Base-by-base conservation (phyloP, 2,888 invertebrate species). In the Bedellia somnulentella region DNA sequence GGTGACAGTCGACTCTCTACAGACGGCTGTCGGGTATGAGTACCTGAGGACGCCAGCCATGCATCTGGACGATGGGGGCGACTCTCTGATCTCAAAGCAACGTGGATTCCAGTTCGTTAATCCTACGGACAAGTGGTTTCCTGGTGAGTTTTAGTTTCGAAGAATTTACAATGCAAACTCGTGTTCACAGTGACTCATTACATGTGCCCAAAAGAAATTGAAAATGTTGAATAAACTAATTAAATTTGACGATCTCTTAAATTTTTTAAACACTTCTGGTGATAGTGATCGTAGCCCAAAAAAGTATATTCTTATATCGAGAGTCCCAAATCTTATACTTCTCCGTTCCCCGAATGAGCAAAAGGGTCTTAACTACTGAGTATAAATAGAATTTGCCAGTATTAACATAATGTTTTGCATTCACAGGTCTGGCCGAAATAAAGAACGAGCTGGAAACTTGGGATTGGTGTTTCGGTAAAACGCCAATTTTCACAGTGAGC, bases 381-480 rank as follows among this genome's bases (percentile, higher is more conserved):
- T n/a, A n/a, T n/a, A n/a, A n/a, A n/a, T n/a, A n/a, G n/a, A n/a
- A n/a, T n/a, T n/a, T n/a, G n/a, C n/a, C n/a, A n/a, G n/a, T n/a
- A n/a, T n/a, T n/a, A 12, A 15, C 16, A 15, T 27, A 3, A 15
- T 27, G n/a, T 16, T 3, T 27, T 14, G 21, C 3, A 11, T 44
- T 52, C 45, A 12, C 58, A 83, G 88, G 92, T 46, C 78, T 93
- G 15, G 80, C 80, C 6, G 80, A 85, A 43, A 71, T 91, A 33
- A 81, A 81, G 33, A 78, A 80, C 22, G 82, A 85, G 36, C 81
- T 91, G 29, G 60, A 78, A 38, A 85, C 85, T 15, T 94, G 93
- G 92, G 85, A 92, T 34, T 95, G 94, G 94, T 83, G 85, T 37
- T 89, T 80, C 55, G 95, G 93, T 1, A 86, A 83, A 53, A 91